Percentiles rank a stretch among this genome's conserved stretches.
Evolutionary conservation across 2,888 invertebrate genomes (phyloP).

Genomic region (Zaprionus obscuricornis): DNA sequence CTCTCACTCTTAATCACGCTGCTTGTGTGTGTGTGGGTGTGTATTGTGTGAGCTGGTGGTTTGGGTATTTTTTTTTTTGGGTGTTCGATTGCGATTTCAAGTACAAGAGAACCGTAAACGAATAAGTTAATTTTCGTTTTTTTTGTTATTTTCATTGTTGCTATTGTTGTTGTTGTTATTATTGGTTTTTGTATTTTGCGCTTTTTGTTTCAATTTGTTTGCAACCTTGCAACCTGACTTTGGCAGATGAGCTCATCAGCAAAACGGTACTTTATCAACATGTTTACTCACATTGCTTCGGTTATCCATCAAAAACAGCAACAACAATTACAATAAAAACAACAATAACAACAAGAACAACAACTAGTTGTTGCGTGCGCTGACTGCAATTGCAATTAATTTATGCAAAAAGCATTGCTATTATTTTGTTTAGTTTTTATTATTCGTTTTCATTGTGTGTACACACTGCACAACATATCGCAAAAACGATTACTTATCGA

Average conservation of each 20-base stretch:
- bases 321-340: slow-evolving; percentile 30
- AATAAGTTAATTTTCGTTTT: slow-evolving; percentile 20
- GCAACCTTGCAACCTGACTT: slow-evolving; percentile 32
- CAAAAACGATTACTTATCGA: slow-evolving; percentile 25
- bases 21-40: not conserved
- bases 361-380: slow-evolving; percentile 19
- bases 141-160: too few relatives aligned
- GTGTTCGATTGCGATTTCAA: slow-evolving; percentile 43
- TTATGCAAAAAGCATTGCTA: slow-evolving; percentile 51
- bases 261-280: slow-evolving; percentile 31
- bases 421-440: too few relatives aligned
- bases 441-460: slow-evolving; percentile 21
- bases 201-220: too few relatives aligned
- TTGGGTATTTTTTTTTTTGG: slow-evolving; percentile 12
- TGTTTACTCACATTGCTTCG: slow-evolving; percentile 24
- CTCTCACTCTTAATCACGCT: too few relatives aligned
- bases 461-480: slow-evolving; percentile 21
- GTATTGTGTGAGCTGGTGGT: not conserved
- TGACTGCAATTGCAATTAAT: slow-evolving; percentile 48
- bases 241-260: slow-evolving; percentile 45
- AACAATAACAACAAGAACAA: slow-evolving; percentile 1
- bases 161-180: too few relatives aligned
- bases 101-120: slow-evolving; percentile 33
- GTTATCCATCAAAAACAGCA: slow-evolving; percentile 35
- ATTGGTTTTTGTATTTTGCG: too few relatives aligned